Evolutionary conservation across 35 echinoderm and acorn worm genomes (phyloP), one percentile per base, ranked within the genome.

Genomic region (Lytechinus variegatus): DNA sequence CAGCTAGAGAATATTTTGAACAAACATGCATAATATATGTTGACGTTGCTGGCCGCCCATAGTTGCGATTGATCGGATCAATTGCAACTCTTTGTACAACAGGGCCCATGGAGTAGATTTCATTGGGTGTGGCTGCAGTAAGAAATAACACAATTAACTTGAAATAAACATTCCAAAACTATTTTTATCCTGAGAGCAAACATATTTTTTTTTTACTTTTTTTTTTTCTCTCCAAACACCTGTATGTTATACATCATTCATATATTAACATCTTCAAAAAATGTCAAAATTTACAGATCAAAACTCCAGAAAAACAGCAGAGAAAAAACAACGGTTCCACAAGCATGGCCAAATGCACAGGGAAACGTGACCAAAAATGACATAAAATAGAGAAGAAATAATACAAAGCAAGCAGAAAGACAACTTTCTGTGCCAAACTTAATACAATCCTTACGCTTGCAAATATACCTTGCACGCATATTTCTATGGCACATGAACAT

Each of bases 181-280:
- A 14, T 57, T 93, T 54, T 10, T 57, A 19, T 93, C 92, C 92
- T 93, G 92, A 93, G 92, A 93, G 92, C 92, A 93, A 93, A 93
- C 52, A 10, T 55, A 54, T 55, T 93, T 93, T 93, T 93, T 55
- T 93, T 93, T 9, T 0, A 0, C 4, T 51, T 90, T 90, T 90
- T 9, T 90, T 53, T 56, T 11, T 93, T 93, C 57, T 19, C 57
- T 54, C 57, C 54, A 53, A 93, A 93, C 55, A n/a, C 12, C 28
- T 93, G 92, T 93, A 93, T 93, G 28, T 54, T 93, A 93, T 93
- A 93, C 92, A 93, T 93, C 52, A 93, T 54, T 54, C 54, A 93
- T 93, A 93, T 93, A 93, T 93, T 93, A 93, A 93, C 92, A 93
- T 93, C 92, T 93, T 93, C 92, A 54, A 93, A 93, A 52, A 93